Conservation (phyloP, 2,113 vertebrate species). For the Entomyzon cyanotis region DNA sequence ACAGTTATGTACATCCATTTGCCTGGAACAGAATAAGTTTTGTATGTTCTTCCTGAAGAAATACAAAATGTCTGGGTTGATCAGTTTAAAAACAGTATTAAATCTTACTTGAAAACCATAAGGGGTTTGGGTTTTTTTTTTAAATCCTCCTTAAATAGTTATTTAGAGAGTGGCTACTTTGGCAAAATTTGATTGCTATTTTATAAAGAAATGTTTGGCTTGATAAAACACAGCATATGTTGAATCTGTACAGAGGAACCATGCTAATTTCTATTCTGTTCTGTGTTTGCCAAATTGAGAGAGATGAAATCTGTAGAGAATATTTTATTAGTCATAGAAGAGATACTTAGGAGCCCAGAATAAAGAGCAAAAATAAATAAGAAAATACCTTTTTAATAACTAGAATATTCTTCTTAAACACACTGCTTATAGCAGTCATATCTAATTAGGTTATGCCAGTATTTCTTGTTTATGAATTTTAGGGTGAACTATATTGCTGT, state of each 20-base stretch:
- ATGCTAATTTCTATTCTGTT: not conserved
- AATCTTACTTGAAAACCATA: not conserved
- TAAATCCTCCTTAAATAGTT: not conserved
- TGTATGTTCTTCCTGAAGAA: not conserved
- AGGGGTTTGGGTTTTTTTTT: not conserved
- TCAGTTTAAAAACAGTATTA: not conserved
- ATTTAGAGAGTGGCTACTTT: not conserved
- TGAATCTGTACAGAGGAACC: not conserved
- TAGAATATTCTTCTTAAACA: not conserved
- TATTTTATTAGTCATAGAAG: not conserved
- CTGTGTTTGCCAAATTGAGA: conserved; percentile 16
- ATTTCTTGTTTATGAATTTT: not conserved
- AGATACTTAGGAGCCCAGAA: not conserved
- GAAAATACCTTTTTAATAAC: not conserved
- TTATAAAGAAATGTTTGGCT: conserved; percentile 10
- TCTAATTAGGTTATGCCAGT: not conserved
- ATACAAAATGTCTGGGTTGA: not conserved
- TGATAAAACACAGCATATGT: not conserved
- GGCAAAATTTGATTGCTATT: not conserved
- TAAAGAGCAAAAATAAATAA: not conserved
- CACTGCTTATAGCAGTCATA: not conserved
- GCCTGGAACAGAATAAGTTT: not conserved
- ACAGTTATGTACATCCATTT: not conserved
- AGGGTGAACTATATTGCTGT: not conserved
- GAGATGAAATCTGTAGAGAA: not conserved